These are phyloP conservation scores for Drosophila nannoptera DNA, from an alignment of 1,140 invertebrate genomes.

Conservation along the genomic window DNA sequence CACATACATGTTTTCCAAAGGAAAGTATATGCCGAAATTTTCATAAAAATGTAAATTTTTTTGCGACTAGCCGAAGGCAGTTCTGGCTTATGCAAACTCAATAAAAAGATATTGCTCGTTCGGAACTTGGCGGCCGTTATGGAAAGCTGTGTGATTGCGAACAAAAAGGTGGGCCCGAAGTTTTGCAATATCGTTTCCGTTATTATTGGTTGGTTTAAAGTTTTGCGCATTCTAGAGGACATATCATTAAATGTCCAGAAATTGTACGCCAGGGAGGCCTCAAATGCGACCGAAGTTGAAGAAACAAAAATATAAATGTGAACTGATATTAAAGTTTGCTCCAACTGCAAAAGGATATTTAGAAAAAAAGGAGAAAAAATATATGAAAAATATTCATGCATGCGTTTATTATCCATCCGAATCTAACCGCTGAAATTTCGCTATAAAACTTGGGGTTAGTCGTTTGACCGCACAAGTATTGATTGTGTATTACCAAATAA, in stretches of 20 bases:
- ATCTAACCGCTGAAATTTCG: too few relatives aligned
- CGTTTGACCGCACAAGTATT: not conserved
- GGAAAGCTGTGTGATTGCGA: constrained; percentile 26
- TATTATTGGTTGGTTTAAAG: constrained; percentile 61
- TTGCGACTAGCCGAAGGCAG: constrained; percentile 59
- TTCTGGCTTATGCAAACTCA: constrained; percentile 61
- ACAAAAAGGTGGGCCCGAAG: constrained; percentile 22
- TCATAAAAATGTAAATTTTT: constrained; percentile 75
- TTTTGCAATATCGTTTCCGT: constrained; percentile 30
- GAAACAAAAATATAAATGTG: constrained; percentile 6
- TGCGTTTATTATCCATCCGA: too few relatives aligned
- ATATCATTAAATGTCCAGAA: constrained; percentile 44
- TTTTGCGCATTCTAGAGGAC: constrained; percentile 19
- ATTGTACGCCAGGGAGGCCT: constrained; percentile 15
- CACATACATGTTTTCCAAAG: too few relatives aligned
- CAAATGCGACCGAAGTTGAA: constrained; percentile 6
- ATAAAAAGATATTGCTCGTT: constrained; percentile 74
- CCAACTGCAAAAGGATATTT: not conserved
- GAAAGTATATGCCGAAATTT: constrained; percentile 60
- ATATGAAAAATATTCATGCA: too few relatives aligned
- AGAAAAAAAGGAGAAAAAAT: too few relatives aligned
- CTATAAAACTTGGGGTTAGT: too few relatives aligned
- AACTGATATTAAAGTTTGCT: constrained; percentile 25
- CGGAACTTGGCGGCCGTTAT: constrained; percentile 67
- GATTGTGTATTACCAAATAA: constrained; percentile 18